A percentile compares a stretch with the other conserved stretches of the same genome.
Evolutionary conservation across 2,888 invertebrate genomes (phyloP).

Genomic region (Synergus laeviventris): DNA sequence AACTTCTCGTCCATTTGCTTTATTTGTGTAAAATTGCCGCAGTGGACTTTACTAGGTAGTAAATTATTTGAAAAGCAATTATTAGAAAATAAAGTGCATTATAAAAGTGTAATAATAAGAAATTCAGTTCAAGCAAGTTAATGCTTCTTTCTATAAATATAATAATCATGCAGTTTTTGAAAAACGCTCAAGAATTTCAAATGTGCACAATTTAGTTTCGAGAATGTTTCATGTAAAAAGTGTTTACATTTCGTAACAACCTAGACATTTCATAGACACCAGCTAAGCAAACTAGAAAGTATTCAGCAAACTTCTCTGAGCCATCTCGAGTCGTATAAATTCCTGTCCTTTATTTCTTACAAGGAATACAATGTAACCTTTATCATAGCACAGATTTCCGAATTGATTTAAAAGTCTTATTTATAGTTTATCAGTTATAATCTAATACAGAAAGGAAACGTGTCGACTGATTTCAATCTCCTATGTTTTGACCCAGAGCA

Average conservation of each 20-base stretch:
- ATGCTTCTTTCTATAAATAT: background rate
- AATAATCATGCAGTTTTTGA: background rate
- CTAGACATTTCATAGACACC: slow-evolving; percentile 26
- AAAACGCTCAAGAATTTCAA: background rate
- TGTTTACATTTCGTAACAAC: slow-evolving; percentile 38
- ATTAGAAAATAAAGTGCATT: background rate
- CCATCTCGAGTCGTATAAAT: background rate
- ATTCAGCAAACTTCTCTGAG: background rate
- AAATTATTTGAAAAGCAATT: background rate
- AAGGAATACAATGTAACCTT: background rate
- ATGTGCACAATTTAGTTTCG: background rate
- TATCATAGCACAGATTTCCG: background rate
- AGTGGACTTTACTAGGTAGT: background rate
- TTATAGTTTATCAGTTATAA: no score
- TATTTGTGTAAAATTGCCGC: no score
- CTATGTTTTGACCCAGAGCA: background rate
- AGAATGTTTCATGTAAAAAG: slow-evolving; percentile 7
- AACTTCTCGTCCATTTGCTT: no score
- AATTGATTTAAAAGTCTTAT: no score
- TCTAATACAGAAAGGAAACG: background rate
- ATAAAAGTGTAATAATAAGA: background rate
- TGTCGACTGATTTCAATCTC: background rate
- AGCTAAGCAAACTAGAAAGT: slow-evolving; percentile 25
- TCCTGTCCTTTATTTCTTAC: background rate
- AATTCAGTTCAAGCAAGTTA: background rate